phyloP scores from a whole-genome alignment of 1,140 invertebrate species.

The Drosophila sechellia region DNA sequence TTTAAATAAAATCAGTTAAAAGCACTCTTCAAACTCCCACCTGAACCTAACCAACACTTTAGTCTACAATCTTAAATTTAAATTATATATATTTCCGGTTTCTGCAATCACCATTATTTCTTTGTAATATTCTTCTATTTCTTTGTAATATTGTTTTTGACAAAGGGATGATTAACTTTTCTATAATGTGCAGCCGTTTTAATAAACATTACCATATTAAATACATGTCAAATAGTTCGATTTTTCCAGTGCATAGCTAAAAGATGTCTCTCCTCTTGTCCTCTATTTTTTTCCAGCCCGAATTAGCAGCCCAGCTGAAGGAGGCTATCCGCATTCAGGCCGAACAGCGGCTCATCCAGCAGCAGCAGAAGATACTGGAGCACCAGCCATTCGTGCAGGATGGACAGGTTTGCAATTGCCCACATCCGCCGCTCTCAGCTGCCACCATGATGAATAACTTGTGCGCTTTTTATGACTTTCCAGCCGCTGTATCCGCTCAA shows the following conservation, averaged over 20 bases:
- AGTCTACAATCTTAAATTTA: no score
- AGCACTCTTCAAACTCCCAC: no score
- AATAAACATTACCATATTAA: no score
- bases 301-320: constrained; percentile 77
- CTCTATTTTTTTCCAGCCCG: constrained; percentile 46
- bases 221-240: not conserved
- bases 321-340: constrained; percentile 84
- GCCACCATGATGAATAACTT: constrained; percentile 32
- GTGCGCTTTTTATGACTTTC: constrained; percentile 6
- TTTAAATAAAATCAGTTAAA: no score
- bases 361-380: constrained; percentile 83
- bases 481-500: constrained; percentile 82
- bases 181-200: no score
- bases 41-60: no score
- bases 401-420: constrained; percentile 70
- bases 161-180: no score
- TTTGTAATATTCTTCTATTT: no score
- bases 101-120: no score
- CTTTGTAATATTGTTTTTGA: no score
- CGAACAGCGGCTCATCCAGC: constrained; percentile 78
- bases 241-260: not conserved
- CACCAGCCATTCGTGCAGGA: constrained; percentile 83
- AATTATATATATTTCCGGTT: no score
- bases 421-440: constrained; percentile 1
- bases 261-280: not conserved